A percentile compares a stretch with the other conserved stretches of the same genome.
phyloP scores from a whole-genome alignment of 1,140 invertebrate species.

The Ectropis grisescens region DNA sequence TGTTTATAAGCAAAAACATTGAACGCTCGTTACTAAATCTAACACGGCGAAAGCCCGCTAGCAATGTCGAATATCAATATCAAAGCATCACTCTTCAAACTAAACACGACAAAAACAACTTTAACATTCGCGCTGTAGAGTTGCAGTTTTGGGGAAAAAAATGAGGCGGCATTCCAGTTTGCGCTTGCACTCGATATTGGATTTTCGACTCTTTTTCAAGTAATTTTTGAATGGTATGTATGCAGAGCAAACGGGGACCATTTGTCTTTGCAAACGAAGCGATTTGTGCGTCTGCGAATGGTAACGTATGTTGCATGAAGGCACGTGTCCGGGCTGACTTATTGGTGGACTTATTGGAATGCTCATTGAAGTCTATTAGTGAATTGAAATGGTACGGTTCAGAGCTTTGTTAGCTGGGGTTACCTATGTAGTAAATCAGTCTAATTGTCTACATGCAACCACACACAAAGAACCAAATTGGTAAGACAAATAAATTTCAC shows the following conservation, averaged over 20 bases:
- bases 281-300: constrained; percentile 60
- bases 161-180: constrained; percentile 17
- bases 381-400: constrained; percentile 27
- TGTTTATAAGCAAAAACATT: constrained; percentile 32
- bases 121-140: constrained; percentile 2
- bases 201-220: constrained; percentile 46
- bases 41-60: constrained; percentile 29
- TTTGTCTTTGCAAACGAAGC: constrained; percentile 67
- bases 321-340: constrained; percentile 51
- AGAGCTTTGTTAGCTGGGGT: no score
- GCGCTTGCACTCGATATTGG: constrained; percentile 33
- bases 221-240: constrained; percentile 50
- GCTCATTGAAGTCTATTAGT: constrained; percentile 40
- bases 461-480: no score
- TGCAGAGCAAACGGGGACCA: constrained; percentile 40
- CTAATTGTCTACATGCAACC: neutral
- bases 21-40: constrained; percentile 11
- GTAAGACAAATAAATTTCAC: no score
- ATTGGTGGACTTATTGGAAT: constrained; percentile 37
- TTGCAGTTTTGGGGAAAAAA: constrained; percentile 20
- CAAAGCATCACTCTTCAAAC: constrained; percentile 22
- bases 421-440: no score
- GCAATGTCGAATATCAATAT: constrained; percentile 31
- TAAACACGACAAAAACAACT: constrained; percentile 7
- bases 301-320: constrained; percentile 52